These are phyloP conservation scores for Darevskia mixta DNA, from an alignment of 2,797 vertebrate genomes.

Conservation along the genomic window DNA sequence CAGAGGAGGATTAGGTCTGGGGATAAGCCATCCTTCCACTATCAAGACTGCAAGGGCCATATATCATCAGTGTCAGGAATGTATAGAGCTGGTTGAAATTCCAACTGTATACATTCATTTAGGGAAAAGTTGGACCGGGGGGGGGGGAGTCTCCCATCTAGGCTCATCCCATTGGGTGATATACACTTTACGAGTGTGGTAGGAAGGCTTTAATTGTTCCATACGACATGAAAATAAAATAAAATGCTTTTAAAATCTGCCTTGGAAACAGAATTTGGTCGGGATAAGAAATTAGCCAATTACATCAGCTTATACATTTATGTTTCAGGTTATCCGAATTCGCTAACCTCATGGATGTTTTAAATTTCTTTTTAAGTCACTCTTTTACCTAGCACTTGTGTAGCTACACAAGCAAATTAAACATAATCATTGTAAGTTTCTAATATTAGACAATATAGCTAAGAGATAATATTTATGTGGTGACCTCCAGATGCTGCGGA, in stretches of 20 bases:
- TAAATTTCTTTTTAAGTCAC: not conserved
- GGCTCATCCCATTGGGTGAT: not conserved
- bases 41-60: constrained; percentile 47
- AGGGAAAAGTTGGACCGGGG: not conserved
- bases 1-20: constrained; percentile 67
- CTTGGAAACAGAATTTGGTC: not conserved
- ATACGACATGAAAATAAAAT: not conserved
- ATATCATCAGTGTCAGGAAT: not conserved
- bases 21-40: constrained; percentile 67
- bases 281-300: not conserved
- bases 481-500: no score
- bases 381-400: not conserved
- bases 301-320: not conserved
- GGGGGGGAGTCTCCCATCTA: not conserved
- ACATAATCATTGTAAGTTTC: not conserved
- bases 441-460: no score
- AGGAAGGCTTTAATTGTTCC: not conserved
- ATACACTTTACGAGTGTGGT: not conserved
- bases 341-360: not conserved
- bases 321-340: not conserved
- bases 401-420: not conserved
- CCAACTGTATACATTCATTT: constrained; percentile 28
- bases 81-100: constrained; percentile 2
- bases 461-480: no score
- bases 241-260: constrained; percentile 8